Percentiles rank a stretch among this genome's conserved stretches.
These are phyloP conservation scores for Dryococelus australis DNA, from an alignment of 2,888 invertebrate species.

Conservation along the genomic window DNA sequence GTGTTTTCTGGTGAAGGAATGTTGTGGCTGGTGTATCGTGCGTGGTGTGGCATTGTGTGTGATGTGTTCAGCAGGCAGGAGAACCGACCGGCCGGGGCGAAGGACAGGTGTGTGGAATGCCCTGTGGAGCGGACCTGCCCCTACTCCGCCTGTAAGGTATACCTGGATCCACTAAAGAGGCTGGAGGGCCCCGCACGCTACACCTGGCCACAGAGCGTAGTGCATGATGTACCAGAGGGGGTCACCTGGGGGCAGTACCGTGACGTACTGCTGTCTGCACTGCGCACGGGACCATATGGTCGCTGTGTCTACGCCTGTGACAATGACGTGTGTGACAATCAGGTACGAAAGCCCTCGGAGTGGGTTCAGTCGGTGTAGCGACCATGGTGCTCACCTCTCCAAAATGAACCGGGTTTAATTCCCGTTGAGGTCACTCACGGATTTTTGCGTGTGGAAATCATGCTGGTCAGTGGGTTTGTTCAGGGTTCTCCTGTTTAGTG, in stretches of 20 bases:
- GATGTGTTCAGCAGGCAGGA: background rate
- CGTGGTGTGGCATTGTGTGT: background rate
- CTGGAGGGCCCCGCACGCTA: background rate
- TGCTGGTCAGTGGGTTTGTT: too few relatives aligned
- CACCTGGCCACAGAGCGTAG: background rate
- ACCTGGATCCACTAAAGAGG: background rate
- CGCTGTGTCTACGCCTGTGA: background rate
- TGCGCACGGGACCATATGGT: background rate
- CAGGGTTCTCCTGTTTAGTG: too few relatives aligned
- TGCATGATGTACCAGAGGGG: background rate
- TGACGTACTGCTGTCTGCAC: background rate
- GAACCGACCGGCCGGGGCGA: background rate
- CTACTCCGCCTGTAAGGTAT: background rate
- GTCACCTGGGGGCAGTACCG: background rate
- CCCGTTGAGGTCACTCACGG: too few relatives aligned
- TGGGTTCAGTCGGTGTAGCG: too few relatives aligned
- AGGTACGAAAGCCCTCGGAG: background rate
- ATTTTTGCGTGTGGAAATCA: too few relatives aligned
- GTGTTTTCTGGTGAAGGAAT: too few relatives aligned
- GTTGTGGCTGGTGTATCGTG: too few relatives aligned
- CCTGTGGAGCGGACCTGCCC: background rate
- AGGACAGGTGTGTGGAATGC: background rate
- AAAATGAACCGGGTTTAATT: too few relatives aligned
- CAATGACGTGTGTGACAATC: constrained; percentile 2
- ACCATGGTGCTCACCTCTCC: too few relatives aligned